Evolutionary conservation across 2,113 vertebrate genomes (phyloP).

Genomic region (Marmota monax): DNA sequence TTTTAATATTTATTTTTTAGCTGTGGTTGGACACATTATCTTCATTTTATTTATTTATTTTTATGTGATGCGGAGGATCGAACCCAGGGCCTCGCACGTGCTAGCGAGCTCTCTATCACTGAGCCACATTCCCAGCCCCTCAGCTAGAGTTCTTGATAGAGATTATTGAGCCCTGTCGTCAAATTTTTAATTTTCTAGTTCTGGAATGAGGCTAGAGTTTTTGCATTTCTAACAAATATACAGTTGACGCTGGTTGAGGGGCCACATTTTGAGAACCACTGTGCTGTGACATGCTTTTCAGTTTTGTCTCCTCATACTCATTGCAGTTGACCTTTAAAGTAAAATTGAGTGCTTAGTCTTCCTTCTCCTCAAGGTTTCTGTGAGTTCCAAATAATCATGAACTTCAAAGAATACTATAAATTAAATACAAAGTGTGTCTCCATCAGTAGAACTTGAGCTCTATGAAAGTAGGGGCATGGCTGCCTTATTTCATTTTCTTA

Average conservation of each 20-base stretch:
- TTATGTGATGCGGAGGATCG: no score
- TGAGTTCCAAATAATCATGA: slow-evolving; percentile 4
- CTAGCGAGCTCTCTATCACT: no score
- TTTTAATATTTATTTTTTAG: no score
- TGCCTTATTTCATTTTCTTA: not conserved
- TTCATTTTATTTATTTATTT: no score
- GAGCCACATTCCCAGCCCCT: no score
- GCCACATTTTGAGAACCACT: not conserved
- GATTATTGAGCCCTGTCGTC: not conserved
- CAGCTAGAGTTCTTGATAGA: not conserved
- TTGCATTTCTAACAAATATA: not conserved
- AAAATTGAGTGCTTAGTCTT: not conserved
- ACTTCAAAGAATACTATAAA: not conserved
- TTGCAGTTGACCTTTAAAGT: not conserved
- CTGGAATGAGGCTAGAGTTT: not conserved
- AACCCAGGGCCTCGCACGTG: no score
- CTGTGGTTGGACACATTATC: no score
- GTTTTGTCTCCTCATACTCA: not conserved
- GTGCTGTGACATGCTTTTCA: not conserved
- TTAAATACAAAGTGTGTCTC: not conserved
- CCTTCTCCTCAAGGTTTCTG: not conserved
- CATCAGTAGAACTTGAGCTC: not conserved
- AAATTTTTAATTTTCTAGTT: not conserved
- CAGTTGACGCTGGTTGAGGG: not conserved
- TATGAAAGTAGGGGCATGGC: not conserved